phyloP scores from a whole-genome alignment of 2,797 vertebrate genomes.

The Acipenser oxyrinchus region DNA sequence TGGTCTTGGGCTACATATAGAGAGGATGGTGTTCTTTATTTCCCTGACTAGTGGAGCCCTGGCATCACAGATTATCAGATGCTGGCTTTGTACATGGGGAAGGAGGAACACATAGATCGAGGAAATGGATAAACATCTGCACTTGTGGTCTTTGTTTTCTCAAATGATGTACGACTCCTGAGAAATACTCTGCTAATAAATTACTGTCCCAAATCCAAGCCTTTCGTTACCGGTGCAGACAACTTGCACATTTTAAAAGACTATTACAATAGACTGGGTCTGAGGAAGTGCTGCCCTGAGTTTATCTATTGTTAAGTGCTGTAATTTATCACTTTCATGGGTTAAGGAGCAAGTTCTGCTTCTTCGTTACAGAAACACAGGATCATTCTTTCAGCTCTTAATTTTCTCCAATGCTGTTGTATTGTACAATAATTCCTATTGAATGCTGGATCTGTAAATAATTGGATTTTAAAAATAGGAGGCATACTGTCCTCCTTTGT shows the following conservation, averaged over 20 bases:
- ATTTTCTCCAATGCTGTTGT: no score
- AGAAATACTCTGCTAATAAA: slow-evolving; percentile 46
- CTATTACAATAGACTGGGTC: slow-evolving; percentile 66
- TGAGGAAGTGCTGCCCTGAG: slow-evolving; percentile 75
- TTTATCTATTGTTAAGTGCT: slow-evolving; percentile 85
- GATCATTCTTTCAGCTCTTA: no score
- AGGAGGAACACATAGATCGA: slow-evolving; percentile 58
- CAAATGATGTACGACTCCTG: slow-evolving; percentile 60
- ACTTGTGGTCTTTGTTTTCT: slow-evolving; percentile 58
- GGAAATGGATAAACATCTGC: slow-evolving; percentile 61
- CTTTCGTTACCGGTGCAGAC: slow-evolving; percentile 44
- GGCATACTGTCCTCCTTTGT: slow-evolving; percentile 28
- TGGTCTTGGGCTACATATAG: not conserved
- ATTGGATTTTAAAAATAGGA: no score
- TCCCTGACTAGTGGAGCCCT: slow-evolving; percentile 11
- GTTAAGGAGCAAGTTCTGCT: slow-evolving; percentile 72
- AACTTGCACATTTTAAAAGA: slow-evolving; percentile 42
- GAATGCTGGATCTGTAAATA: no score
- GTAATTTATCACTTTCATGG: slow-evolving; percentile 82
- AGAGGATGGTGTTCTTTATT: slow-evolving; percentile 14
- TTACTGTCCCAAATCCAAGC: slow-evolving; percentile 46
- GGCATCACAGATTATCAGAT: slow-evolving; percentile 36
- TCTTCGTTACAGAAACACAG: slow-evolving; percentile 47
- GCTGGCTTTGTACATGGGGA: slow-evolving; percentile 42
- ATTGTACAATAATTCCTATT: no score